These are phyloP conservation scores for Melanostoma mellinum DNA, from an alignment of 2,888 invertebrate species.

Conservation along the genomic window DNA sequence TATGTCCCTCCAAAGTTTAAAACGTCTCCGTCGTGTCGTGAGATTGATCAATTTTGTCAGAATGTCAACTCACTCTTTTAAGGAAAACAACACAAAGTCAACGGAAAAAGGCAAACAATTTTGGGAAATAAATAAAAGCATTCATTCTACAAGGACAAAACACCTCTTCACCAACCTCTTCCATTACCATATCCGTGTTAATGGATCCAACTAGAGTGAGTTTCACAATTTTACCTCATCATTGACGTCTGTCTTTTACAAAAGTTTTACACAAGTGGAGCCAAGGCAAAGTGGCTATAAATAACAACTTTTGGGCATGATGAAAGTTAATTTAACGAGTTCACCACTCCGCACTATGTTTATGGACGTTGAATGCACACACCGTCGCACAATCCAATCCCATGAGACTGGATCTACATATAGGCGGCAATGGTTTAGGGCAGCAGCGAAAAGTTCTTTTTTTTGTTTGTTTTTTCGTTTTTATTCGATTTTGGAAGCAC, in stretches of 20 bases:
- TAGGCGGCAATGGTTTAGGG: conserved; percentile 6
- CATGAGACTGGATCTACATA: conserved; percentile 20
- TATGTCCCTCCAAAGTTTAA: no score
- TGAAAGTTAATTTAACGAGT: conserved; percentile 69
- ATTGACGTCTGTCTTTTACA: conserved; percentile 39
- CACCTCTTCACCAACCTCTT: no score
- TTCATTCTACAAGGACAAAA: no score
- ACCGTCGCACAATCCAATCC: conserved; percentile 2
- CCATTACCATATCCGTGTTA: conserved; percentile 16
- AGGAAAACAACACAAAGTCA: no score
- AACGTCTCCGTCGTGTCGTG: no score
- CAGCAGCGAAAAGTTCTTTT: neutral
- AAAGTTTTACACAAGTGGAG: conserved; percentile 14
- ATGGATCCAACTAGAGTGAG: conserved; percentile 41
- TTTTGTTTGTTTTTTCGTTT: conserved; percentile 38
- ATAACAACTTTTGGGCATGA: conserved; percentile 68
- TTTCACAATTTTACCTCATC: conserved; percentile 47
- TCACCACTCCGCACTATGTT: conserved; percentile 42
- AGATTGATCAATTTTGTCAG: no score
- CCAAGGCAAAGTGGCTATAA: conserved; percentile 50
- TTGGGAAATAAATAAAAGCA: no score
- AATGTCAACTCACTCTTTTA: no score
- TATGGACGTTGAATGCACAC: conserved; percentile 20
- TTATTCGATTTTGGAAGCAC: conserved; percentile 43
- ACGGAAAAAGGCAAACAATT: no score